These are phyloP conservation scores for Oedothorax gibbosus DNA, from an alignment of 1,140 invertebrate genomes.

Conservation along the genomic window DNA sequence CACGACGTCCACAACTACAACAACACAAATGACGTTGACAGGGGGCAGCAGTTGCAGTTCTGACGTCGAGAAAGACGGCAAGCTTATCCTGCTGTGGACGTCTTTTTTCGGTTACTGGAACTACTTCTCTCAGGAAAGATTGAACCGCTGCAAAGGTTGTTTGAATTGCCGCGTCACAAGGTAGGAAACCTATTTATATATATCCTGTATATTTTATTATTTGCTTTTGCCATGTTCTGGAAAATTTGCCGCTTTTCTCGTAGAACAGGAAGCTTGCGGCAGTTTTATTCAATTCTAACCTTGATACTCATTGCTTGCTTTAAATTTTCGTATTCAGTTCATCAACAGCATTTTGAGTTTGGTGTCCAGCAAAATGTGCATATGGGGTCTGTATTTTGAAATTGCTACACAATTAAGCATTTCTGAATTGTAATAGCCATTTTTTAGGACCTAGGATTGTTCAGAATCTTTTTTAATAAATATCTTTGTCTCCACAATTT, in stretches of 20 bases:
- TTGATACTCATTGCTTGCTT: neutral
- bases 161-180: constrained; percentile 58
- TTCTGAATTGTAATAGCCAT: no score
- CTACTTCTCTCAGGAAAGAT: constrained; percentile 14
- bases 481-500: no score
- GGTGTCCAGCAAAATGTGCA: no score
- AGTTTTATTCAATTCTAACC: no score
- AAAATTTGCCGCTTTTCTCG: no score
- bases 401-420: no score
- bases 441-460: no score
- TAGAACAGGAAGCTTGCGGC: no score
- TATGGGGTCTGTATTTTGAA: no score
- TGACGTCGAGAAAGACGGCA: constrained; percentile 1
- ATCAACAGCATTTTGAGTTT: no score
- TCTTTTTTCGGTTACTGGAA: constrained; percentile 48
- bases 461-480: no score
- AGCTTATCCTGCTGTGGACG: constrained; percentile 60
- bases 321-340: neutral
- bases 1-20: neutral
- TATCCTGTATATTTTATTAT: neutral
- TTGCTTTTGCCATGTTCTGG: no score
- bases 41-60: neutral
- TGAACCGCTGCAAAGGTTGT: neutral
- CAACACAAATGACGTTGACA: neutral
- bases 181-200: neutral